Evolutionary conservation across 1,140 invertebrate genomes (phyloP), one percentile per base, ranked within the genome.

Genomic region (Zaprionus africanus): DNA sequence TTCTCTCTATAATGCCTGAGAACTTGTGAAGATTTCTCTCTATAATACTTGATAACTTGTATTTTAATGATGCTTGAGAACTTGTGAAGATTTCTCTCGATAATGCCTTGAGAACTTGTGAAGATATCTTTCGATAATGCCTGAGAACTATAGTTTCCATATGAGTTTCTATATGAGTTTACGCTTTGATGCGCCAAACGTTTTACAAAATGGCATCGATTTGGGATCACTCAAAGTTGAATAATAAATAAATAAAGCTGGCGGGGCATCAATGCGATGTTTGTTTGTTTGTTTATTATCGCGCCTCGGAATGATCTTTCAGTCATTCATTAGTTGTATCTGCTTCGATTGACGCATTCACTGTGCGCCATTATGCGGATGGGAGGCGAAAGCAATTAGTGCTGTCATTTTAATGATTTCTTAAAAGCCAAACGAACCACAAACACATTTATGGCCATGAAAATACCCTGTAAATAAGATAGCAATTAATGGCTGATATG

Each of bases 371-470:
- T 74, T 74, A 74, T 68, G 17, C 46, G 31, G 38, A 41, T 38
- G n/a, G 17, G 53, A 17, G 41, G 41, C 68, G 26, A 63, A 53
- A 62, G 82, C 78, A 84, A 84, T 84, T 84, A 84, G 67, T 82
- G 70, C 82, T 54, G 63, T 69, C 69, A 85, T 84, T 85, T 66
- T 75, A 78, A 66, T 71, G 66, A 62, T 75, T 56, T 80, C 54
- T 78, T 68, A 74, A 74, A 61, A 46, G 71, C 71, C 57, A 73
- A 67, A 43, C 54, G 43, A n/a, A n/a, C n/a, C 24, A 11, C 38
- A n/a, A 57, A 15, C 34, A 46, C 11, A 34, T 53, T 46, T 56
- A 66, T 66, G 54, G 24, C 15, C 46, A 6, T 24, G 24, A 7
- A 17, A 11, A 34, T 67, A 31, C 54, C 54, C 36, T 58, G 28